These are phyloP conservation scores for Dreissena polymorpha DNA, from an alignment of 1,140 invertebrate genomes.

Conservation along the genomic window DNA sequence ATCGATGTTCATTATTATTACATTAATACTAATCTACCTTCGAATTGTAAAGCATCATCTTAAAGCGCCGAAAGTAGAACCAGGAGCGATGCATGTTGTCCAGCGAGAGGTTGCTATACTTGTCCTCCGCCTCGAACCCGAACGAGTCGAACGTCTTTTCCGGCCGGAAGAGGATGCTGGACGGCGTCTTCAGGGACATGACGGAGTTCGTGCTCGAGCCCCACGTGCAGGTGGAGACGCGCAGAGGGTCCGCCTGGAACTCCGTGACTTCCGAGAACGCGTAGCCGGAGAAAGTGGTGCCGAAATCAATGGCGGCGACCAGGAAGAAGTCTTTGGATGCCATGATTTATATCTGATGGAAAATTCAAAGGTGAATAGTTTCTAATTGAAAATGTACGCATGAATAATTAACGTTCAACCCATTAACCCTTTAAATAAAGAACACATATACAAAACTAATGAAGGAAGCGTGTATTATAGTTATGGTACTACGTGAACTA, in stretches of 20 bases:
- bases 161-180: slow-evolving; percentile 81
- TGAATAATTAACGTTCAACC: neutral
- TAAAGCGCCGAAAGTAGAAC: slow-evolving; percentile 84
- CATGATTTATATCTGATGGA: slow-evolving; percentile 74
- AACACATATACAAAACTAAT: neutral
- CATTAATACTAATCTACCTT: slow-evolving; percentile 74
- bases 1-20: neutral
- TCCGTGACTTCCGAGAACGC: slow-evolving; percentile 82
- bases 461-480: neutral
- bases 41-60: slow-evolving; percentile 82
- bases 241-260: slow-evolving; percentile 73
- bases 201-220: slow-evolving; percentile 81
- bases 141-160: slow-evolving; percentile 82
- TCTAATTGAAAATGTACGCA: neutral
- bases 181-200: slow-evolving; percentile 83
- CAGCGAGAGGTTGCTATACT: slow-evolving; percentile 81
- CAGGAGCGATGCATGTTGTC: slow-evolving; percentile 80
- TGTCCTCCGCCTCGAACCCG: slow-evolving; percentile 82
- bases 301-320: slow-evolving; percentile 83
- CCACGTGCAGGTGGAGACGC: slow-evolving; percentile 83
- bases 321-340: slow-evolving; percentile 74
- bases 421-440: neutral
- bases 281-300: slow-evolving; percentile 83
- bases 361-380: neutral
- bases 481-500: too few species aligned